Evolutionary conservation across 2,888 invertebrate species (phyloP).

Genomic region (Dryobota labecula): DNA sequence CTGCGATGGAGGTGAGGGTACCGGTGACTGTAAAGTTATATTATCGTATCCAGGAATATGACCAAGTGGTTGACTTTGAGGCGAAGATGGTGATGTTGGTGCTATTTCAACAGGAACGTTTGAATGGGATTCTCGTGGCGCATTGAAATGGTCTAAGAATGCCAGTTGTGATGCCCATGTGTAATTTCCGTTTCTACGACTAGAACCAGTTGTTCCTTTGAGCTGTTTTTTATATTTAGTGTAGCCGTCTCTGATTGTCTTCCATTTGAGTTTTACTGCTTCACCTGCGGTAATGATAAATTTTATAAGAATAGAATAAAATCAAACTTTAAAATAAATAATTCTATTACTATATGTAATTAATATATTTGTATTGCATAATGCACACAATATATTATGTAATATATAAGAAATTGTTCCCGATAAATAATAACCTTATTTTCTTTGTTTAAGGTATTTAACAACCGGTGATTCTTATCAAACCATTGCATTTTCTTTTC

Average conservation of each 20-base stretch:
- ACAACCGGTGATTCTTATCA: no score
- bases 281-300: slow-evolving; percentile 52
- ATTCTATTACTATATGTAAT: no score
- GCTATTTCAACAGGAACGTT: slow-evolving; percentile 19
- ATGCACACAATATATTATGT: no score
- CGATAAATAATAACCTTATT: no score
- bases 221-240: slow-evolving; percentile 63
- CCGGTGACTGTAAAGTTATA: slow-evolving; percentile 22
- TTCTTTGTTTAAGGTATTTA: no score
- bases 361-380: no score
- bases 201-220: slow-evolving; percentile 49
- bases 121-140: slow-evolving; percentile 18
- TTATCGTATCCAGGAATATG: slow-evolving; percentile 20
- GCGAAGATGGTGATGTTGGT: slow-evolving; percentile 27
- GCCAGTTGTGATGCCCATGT: slow-evolving; percentile 54
- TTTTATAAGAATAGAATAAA: slow-evolving; percentile 18
- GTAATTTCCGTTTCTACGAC: slow-evolving; percentile 56
- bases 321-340: no score
- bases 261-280: slow-evolving; percentile 64
- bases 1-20: slow-evolving; percentile 22
- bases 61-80: slow-evolving; percentile 13
- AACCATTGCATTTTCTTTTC: no score
- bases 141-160: slow-evolving; percentile 51
- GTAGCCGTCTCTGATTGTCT: slow-evolving; percentile 65
- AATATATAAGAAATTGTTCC: no score